Conservation (phyloP, 2,113 vertebrate species). For the Rousettus leschenaultii region DNA sequence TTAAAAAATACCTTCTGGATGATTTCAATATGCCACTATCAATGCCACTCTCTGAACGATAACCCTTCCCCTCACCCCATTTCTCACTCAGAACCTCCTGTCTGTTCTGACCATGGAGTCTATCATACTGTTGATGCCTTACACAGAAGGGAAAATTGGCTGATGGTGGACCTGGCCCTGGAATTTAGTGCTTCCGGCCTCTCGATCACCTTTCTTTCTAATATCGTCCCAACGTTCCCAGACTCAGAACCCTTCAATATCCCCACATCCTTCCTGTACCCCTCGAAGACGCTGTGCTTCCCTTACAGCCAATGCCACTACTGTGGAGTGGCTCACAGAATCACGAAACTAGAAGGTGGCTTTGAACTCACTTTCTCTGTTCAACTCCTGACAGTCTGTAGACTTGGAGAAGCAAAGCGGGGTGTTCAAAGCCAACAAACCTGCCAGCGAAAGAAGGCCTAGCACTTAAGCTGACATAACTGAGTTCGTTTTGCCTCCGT, state of each 20-base stretch:
- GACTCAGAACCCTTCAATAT: background rate
- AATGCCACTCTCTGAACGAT: background rate
- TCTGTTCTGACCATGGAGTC: rapidly evolving
- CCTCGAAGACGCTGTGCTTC: rapidly evolving
- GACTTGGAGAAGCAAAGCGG: background rate
- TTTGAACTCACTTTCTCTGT: background rate
- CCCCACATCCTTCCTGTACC: rapidly evolving
- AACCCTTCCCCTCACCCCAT: background rate
- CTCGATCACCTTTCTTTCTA: background rate
- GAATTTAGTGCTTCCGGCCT: background rate
- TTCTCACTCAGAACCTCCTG: background rate
- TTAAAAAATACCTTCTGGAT: background rate
- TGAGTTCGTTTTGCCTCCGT: background rate
- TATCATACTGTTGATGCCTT: background rate
- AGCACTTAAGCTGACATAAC: background rate
- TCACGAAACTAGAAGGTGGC: background rate
- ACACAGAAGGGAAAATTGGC: background rate
- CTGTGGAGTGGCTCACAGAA: rapidly evolving
- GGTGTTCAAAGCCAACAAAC: background rate
- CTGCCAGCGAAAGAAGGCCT: background rate
- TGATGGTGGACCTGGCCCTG: background rate
- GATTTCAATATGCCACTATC: background rate
- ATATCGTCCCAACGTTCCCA: background rate
- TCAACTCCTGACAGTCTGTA: background rate
- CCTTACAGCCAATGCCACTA: background rate